A percentile compares a stretch with the other conserved stretches of the same genome.
phyloP scores from a whole-genome alignment of 1,140 invertebrate genomes.

The Drosophila nigromelanica region DNA sequence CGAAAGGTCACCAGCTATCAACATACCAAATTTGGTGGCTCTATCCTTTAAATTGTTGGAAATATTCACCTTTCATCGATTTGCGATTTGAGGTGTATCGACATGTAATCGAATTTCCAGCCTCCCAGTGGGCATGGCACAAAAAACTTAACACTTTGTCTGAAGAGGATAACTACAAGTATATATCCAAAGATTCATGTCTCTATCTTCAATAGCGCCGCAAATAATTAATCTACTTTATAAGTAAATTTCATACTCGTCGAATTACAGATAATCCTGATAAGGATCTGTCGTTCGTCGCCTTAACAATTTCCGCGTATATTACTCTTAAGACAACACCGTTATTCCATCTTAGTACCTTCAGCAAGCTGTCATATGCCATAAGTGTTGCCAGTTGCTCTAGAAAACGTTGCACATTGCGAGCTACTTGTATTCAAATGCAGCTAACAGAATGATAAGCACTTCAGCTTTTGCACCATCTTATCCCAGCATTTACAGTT shows the following conservation, averaged over 20 bases:
- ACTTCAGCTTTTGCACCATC: slow-evolving; percentile 34
- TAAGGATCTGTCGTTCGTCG: background rate
- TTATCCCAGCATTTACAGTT: slow-evolving; percentile 26
- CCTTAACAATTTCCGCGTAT: background rate
- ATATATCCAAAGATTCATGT: too few relatives aligned
- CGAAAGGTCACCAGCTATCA: too few relatives aligned
- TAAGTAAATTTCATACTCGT: background rate
- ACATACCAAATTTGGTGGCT: too few relatives aligned
- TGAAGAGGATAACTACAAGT: too few relatives aligned
- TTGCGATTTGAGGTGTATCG: too few relatives aligned
- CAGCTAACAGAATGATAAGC: slow-evolving; percentile 14
- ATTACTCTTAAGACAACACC: background rate
- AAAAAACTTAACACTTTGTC: too few relatives aligned
- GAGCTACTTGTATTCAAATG: background rate
- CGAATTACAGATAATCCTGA: background rate
- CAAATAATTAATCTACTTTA: too few relatives aligned
- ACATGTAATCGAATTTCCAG: too few relatives aligned
- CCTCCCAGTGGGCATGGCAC: too few relatives aligned
- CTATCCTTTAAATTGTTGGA: too few relatives aligned
- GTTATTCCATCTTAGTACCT: background rate
- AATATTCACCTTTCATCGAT: too few relatives aligned
- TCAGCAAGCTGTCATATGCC: background rate
- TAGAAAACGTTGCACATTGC: slow-evolving; percentile 14
- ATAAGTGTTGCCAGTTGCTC: slow-evolving; percentile 11
- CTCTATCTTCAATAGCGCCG: too few relatives aligned